A percentile compares a stretch with the other conserved stretches of the same genome.
Evolutionary conservation across 2,113 vertebrate genomes (phyloP).

Genomic region (Heptranchias perlo): DNA sequence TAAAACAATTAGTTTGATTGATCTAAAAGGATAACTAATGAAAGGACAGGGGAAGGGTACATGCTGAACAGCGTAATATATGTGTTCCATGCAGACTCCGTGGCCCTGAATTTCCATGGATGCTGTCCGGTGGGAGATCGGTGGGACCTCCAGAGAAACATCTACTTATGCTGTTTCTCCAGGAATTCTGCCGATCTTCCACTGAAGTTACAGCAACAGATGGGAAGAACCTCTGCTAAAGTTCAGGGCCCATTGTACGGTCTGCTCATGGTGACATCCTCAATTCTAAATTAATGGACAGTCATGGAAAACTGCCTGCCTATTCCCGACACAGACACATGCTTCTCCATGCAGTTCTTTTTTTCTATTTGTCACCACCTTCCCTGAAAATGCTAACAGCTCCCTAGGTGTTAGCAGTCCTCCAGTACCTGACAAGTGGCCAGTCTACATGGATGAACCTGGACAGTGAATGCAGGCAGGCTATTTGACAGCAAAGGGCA

Average conservation of each 20-base stretch:
- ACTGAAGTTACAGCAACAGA: background rate
- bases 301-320: background rate
- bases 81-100: background rate
- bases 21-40: background rate
- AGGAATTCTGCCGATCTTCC: background rate
- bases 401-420: background rate
- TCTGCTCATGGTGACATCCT: background rate
- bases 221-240: background rate
- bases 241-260: background rate
- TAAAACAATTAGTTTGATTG: conserved; percentile 28
- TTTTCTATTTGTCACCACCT: background rate
- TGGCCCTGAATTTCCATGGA: background rate
- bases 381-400: background rate
- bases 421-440: background rate
- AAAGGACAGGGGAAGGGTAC: background rate
- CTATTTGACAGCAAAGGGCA: background rate
- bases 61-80: background rate
- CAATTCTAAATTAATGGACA: background rate
- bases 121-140: background rate
- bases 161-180: background rate
- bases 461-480: background rate
- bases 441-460: background rate
- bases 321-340: background rate
- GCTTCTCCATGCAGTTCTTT: background rate
- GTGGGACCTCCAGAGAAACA: background rate